A percentile compares a stretch with the other conserved stretches of the same genome.
phyloP scores from a whole-genome alignment of 1,140 invertebrate genomes.

The Drosophila simulans region DNA sequence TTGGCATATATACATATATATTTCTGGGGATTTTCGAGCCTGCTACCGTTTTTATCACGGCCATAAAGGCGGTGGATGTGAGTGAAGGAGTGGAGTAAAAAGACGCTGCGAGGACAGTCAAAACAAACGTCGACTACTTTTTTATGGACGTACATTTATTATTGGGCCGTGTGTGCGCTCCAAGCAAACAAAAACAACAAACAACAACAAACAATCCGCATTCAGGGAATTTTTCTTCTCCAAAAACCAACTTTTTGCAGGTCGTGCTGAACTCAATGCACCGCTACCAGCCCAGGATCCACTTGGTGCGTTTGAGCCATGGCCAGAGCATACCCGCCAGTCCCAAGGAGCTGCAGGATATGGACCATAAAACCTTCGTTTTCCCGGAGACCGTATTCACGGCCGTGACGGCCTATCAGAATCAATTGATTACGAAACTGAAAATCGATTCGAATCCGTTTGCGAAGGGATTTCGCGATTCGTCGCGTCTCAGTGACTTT shows the following conservation, averaged over 20 bases:
- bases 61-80: slow-evolving; percentile 62
- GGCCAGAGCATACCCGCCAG: slow-evolving; percentile 90
- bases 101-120: slow-evolving; percentile 58
- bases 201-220: slow-evolving; percentile 28
- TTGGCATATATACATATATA: background rate
- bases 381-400: slow-evolving; percentile 99
- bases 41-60: slow-evolving; percentile 75
- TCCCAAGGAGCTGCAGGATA: slow-evolving; percentile 92
- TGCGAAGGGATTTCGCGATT: slow-evolving; percentile 97
- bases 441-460: slow-evolving; percentile 99
- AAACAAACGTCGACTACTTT: slow-evolving; percentile 78
- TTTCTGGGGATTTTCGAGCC: slow-evolving; percentile 26
- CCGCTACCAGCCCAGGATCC: slow-evolving; percentile 98
- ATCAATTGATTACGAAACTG: slow-evolving; percentile 97
- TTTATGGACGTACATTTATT: slow-evolving; percentile 80
- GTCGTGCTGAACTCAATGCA: slow-evolving; percentile 99
- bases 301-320: slow-evolving; percentile 91
- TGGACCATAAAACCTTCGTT: slow-evolving; percentile 96
- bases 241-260: slow-evolving; percentile 86
- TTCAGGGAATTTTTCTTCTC: slow-evolving; percentile 17
- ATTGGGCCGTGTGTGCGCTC: slow-evolving; percentile 36
- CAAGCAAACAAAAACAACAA: no score
- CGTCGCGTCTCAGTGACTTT: slow-evolving; percentile 96
- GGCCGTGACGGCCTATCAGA: slow-evolving; percentile 99
- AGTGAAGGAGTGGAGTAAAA: slow-evolving; percentile 6